Evolutionary conservation across 2,797 vertebrate genomes (phyloP).

Genomic region (Megaceryle alcyon): DNA sequence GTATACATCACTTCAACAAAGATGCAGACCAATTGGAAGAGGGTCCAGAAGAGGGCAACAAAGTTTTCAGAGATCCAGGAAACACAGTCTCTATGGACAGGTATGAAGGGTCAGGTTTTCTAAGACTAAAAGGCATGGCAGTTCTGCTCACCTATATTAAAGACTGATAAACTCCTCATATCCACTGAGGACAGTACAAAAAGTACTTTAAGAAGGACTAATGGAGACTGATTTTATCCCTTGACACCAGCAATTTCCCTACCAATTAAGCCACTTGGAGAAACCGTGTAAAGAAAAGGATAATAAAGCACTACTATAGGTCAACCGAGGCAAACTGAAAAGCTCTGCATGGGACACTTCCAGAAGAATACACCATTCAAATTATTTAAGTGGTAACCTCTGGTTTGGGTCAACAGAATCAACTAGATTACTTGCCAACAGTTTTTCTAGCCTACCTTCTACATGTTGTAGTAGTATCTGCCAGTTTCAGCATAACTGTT

Average conservation of each 20-base stretch:
- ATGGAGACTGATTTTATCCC: not conserved
- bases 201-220: not conserved
- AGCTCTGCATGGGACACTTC: not conserved
- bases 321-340: not conserved
- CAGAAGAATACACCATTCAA: not conserved
- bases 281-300: not conserved
- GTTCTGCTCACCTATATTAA: not conserved
- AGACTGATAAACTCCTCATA: not conserved
- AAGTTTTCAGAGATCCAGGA: not conserved
- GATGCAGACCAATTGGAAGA: not conserved
- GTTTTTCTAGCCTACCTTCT: not conserved
- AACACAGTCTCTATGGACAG: not conserved
- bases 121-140: not conserved
- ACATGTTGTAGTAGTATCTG: not conserved
- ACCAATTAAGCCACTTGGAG: not conserved
- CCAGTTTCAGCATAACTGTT: not conserved
- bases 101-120: not conserved
- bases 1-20: not conserved
- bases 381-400: not conserved
- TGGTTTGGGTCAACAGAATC: not conserved
- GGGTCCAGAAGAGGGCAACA: not conserved
- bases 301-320: not conserved
- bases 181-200: not conserved
- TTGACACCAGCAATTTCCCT: not conserved
- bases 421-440: not conserved